Conservation (phyloP, 2,888 invertebrate species). For the Quadroppia sp. region DNA sequence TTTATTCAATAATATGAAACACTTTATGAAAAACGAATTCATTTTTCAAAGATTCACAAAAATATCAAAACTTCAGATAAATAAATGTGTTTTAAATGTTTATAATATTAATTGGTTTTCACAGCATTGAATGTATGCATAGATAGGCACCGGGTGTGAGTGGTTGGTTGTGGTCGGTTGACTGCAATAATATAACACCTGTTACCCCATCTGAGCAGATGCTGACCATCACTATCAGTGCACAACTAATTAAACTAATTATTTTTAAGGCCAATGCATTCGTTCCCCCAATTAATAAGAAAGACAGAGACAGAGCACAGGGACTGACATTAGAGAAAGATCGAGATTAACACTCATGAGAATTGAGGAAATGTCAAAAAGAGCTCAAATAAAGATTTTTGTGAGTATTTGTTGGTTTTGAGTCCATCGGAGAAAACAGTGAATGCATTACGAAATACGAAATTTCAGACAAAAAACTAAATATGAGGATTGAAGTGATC, state of each 20-base stretch:
- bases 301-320: not conserved
- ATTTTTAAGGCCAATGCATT: conserved; percentile 29
- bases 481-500: not conserved
- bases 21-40: not conserved
- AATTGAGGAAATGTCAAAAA: conserved; percentile 31
- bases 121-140: not conserved
- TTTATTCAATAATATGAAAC: not conserved
- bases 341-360: conserved; percentile 22
- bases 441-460: conserved; percentile 13
- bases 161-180: conserved; percentile 33
- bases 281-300: conserved; percentile 31
- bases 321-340: not conserved
- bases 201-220: conserved; percentile 36
- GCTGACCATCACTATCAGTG: conserved; percentile 34
- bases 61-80: not conserved
- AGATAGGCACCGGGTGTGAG: not conserved
- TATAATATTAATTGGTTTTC: not conserved
- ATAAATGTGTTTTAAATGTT: not conserved
- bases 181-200: conserved; percentile 25
- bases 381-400: conserved; percentile 21
- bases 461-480: not conserved
- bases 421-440: not conserved
- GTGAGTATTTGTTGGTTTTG: conserved; percentile 2
- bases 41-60: no score
- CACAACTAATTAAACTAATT: conserved; percentile 37